phyloP scores from a whole-genome alignment of 2,888 invertebrate genomes.

The Drosophila parthenogenetica region DNA sequence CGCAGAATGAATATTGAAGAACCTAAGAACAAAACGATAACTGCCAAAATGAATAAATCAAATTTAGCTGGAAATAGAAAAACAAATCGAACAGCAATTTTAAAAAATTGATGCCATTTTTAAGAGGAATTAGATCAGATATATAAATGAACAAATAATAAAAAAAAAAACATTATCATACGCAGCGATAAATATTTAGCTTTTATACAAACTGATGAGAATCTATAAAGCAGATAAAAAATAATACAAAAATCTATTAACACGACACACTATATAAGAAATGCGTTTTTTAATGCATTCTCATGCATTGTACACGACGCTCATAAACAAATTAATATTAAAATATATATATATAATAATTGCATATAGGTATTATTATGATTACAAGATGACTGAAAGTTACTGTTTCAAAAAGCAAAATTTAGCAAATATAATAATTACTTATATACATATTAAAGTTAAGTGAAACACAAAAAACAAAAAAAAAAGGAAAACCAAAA shows the following conservation, averaged over 20 bases:
- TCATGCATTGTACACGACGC: constrained; percentile 70
- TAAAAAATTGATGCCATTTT: constrained; percentile 55
- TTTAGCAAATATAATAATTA: constrained; percentile 59
- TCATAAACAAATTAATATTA: constrained; percentile 65
- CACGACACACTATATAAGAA: constrained; percentile 81
- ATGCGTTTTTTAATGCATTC: constrained; percentile 61
- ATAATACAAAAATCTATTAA: constrained; percentile 46
- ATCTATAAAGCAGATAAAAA: constrained; percentile 27
- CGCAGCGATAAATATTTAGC: constrained; percentile 71
- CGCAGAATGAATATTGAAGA: constrained; percentile 25
- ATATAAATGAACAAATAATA: constrained; percentile 11
- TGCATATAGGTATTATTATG: constrained; percentile 70
- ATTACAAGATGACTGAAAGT: constrained; percentile 79
- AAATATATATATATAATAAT: constrained; percentile 22
- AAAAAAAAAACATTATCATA: constrained; percentile 55
- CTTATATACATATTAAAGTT: constrained; percentile 55
- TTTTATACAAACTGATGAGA: constrained; percentile 62
- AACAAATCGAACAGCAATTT: constrained; percentile 38
- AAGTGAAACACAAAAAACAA: constrained; percentile 51
- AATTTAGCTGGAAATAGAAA: constrained; percentile 52
- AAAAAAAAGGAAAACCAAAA: constrained; percentile 19
- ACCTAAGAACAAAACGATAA: constrained; percentile 68
- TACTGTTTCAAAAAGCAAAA: constrained; percentile 75
- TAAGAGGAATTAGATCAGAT: constrained; percentile 38
- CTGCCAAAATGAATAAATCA: constrained; percentile 71